These are phyloP conservation scores for Eupithecia pulchellata DNA, from an alignment of 2,888 invertebrate species.

Conservation along the genomic window DNA sequence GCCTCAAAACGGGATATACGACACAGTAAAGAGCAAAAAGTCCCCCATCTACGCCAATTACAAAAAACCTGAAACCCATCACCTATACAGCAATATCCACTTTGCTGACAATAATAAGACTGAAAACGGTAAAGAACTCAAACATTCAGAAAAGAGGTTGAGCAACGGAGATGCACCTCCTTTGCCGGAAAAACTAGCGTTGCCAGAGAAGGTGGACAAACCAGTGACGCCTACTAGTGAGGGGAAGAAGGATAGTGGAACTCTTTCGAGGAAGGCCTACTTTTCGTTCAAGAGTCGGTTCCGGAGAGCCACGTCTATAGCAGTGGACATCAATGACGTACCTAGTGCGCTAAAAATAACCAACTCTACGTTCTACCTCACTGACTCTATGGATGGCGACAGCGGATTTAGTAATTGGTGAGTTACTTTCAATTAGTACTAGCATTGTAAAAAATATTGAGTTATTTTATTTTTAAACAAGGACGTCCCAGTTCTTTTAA, in stretches of 20 bases:
- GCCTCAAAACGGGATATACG: constrained; percentile 66
- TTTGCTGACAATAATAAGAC: constrained; percentile 72
- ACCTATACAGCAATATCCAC: constrained; percentile 70
- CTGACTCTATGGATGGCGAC: constrained; percentile 88
- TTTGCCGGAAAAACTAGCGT: constrained; percentile 65
- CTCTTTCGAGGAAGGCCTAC: constrained; percentile 77
- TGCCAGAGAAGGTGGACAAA: constrained; percentile 55
- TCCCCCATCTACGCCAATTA: constrained; percentile 75
- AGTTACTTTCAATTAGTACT: constrained; percentile 45
- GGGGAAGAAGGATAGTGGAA: constrained; percentile 73
- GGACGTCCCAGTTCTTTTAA: too few species aligned
- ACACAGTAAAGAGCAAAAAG: constrained; percentile 52
- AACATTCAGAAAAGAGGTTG: constrained; percentile 70
- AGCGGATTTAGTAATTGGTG: constrained; percentile 86
- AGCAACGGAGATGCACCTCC: constrained; percentile 73
- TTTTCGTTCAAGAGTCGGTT: constrained; percentile 87
- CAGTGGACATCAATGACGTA: constrained; percentile 83
- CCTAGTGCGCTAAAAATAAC: constrained; percentile 84
- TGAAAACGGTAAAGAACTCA: constrained; percentile 72
- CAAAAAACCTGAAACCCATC: constrained; percentile 62
- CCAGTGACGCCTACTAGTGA: constrained; percentile 72
- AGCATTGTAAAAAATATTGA: too few species aligned
- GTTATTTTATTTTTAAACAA: too few species aligned
- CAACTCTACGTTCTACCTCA: constrained; percentile 90
- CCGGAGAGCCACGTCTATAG: constrained; percentile 85